Evolutionary conservation across 1,140 invertebrate genomes (phyloP), one percentile per base, ranked within the genome.

Genomic region (Hyposmocoma kahamanoa): DNA sequence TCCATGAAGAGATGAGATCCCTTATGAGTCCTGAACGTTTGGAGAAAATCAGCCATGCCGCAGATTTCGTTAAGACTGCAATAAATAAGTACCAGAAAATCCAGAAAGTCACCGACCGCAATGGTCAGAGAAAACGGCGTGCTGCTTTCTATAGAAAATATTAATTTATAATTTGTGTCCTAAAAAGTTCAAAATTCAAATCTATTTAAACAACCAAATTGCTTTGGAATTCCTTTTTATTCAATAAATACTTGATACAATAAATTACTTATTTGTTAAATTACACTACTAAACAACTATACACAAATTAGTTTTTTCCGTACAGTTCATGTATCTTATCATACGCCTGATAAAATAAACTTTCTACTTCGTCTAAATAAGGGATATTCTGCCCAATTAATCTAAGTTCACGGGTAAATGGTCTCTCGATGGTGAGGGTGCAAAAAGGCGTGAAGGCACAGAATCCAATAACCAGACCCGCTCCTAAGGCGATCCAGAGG

Each of bases 51-150:
- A 87, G 89, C n/a, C 75, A 87, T 3, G 88, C 90, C 0, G 88
- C 90, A 0, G 80, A 88, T 13, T 87, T 92, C 13, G 88, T 93
- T 1, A 87, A 89, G 46, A 88, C 86, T 15, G 91, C 92, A 13
- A 86, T 93, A 45, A 87, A 89, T 17, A 92, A 91, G 65, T 93
- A 92, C 67, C 81, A 89, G 24, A 76, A 86, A 30, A 72, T 91
- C 38, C 88, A 91, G 50, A 70, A 62, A 43, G 69, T 81, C 1
- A 42, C 63, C 9, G 66, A 72, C 26, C 42, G 50, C 0, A 18
- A 28, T 18, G 51, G 53, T 10, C 49, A 47, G 13, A 74, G 67
- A 50, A 69, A 56, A 56, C 62, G 78, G 4, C 32, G 32, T 17
- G 4, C 32, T 2, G n/a, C 18, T 15, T 13, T 17, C 24, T 26